Conservation (phyloP, 1,140 invertebrate genomes). For the Drosophila parvula region DNA sequence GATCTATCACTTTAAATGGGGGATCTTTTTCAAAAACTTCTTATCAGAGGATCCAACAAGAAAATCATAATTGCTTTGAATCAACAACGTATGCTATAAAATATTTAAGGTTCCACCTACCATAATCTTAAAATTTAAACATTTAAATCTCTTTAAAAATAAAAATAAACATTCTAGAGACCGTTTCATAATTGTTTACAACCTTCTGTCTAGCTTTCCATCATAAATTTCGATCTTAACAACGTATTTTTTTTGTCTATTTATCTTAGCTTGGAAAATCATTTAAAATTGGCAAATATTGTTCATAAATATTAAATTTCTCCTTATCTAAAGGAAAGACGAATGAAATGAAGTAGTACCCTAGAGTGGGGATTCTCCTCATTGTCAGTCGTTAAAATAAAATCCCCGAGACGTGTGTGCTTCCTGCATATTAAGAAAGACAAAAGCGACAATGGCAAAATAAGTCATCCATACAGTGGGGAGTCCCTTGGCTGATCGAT, state of each 20-base stretch:
- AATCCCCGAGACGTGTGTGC: constrained; percentile 33
- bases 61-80: too few species aligned
- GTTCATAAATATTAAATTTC: not conserved
- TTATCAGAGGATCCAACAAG: too few species aligned
- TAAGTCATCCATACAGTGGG: constrained; percentile 33
- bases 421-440: constrained; percentile 11
- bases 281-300: not conserved
- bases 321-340: not conserved
- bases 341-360: constrained; percentile 1
- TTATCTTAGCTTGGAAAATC: not conserved
- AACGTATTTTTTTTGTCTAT: not conserved
- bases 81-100: too few species aligned
- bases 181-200: not conserved
- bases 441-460: constrained; percentile 20
- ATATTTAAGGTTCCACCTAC: too few species aligned
- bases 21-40: too few species aligned
- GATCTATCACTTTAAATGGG: too few species aligned
- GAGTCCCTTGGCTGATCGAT: constrained; percentile 35
- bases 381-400: constrained; percentile 16
- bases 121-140: too few species aligned
- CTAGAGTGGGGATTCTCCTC: not conserved
- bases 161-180: not conserved
- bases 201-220: not conserved
- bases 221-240: not conserved
- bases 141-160: too few species aligned